Percentiles rank a stretch among this genome's conserved stretches.
Evolutionary conservation across 2,888 invertebrate genomes (phyloP).

Genomic region (Subacronicta megacephala): DNA sequence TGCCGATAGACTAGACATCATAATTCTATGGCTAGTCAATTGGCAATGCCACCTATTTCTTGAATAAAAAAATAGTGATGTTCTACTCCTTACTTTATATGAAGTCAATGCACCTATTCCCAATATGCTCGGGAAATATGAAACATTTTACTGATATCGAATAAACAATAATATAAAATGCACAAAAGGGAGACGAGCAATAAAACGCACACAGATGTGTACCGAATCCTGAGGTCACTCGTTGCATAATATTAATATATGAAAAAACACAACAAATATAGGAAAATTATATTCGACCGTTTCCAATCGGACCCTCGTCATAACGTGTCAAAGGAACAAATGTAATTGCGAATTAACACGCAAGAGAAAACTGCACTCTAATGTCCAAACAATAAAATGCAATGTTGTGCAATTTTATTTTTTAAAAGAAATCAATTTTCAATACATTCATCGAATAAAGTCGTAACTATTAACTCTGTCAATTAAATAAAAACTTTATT

Average conservation of each 20-base stretch:
- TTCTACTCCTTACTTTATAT: neutral
- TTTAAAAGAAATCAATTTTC: conserved; percentile 32
- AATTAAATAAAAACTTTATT: conserved; percentile 33
- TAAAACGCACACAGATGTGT: conserved; percentile 77
- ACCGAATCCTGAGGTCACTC: conserved; percentile 73
- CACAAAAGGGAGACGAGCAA: conserved; percentile 65
- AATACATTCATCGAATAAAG: conserved; percentile 34
- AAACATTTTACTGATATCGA: conserved; percentile 10
- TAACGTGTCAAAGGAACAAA: conserved; percentile 72
- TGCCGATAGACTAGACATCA: too few species aligned
- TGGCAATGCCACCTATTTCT: too few species aligned
- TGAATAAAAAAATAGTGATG: too few species aligned
- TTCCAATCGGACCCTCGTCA: conserved; percentile 76
- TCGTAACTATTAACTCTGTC: conserved; percentile 24
- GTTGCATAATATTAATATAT: conserved; percentile 73
- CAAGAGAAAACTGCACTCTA: conserved; percentile 47
- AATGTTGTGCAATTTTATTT: conserved; percentile 10
- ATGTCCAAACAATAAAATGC: neutral
- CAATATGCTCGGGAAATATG: conserved; percentile 8
- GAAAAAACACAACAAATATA: conserved; percentile 68
- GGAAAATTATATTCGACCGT: conserved; percentile 75
- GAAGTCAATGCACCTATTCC: neutral
- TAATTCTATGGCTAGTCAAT: too few species aligned
- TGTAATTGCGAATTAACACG: conserved; percentile 42
- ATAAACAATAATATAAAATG: conserved; percentile 30